Evolutionary conservation across 2,797 vertebrate species (phyloP).

Genomic region (Acanthurus leucopareius): DNA sequence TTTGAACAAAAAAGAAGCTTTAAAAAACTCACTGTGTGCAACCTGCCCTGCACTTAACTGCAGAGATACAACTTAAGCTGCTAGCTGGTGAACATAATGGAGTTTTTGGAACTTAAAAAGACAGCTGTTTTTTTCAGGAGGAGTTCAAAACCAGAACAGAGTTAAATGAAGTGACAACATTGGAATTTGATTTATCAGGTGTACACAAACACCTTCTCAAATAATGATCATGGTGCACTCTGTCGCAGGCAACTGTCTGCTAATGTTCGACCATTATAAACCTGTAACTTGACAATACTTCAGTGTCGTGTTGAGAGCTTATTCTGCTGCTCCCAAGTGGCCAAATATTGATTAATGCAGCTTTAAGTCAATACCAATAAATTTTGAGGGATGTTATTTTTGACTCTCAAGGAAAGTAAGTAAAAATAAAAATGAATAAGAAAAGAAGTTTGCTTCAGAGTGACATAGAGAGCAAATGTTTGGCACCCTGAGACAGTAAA

Average conservation of each 20-base stretch:
- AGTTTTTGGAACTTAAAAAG: neutral
- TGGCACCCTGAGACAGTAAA: constrained; percentile 53
- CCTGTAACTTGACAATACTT: neutral
- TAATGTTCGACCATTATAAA: neutral
- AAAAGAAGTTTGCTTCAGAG: constrained; percentile 80
- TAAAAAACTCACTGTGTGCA: neutral
- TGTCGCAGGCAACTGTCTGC: neutral
- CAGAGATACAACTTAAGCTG: neutral
- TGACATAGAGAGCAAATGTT: constrained; percentile 45
- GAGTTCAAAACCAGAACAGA: constrained; percentile 10
- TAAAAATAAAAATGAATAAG: constrained; percentile 33
- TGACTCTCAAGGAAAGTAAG: constrained; percentile 34
- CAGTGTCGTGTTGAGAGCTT: neutral
- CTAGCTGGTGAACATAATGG: constrained; percentile 7
- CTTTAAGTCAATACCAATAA: constrained; percentile 23
- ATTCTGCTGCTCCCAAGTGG: constrained; percentile 10
- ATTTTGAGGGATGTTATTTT: neutral
- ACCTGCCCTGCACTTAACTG: neutral
- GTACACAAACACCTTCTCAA: neutral
- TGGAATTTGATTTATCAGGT: constrained; percentile 4
- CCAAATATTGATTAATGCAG: constrained; percentile 16
- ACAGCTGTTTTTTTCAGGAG: too few species aligned
- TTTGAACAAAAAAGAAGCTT: neutral
- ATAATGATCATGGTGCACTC: neutral
- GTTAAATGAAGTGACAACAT: neutral